Conservation (phyloP, 2,797 vertebrate genomes). For the Menidia menidia region DNA sequence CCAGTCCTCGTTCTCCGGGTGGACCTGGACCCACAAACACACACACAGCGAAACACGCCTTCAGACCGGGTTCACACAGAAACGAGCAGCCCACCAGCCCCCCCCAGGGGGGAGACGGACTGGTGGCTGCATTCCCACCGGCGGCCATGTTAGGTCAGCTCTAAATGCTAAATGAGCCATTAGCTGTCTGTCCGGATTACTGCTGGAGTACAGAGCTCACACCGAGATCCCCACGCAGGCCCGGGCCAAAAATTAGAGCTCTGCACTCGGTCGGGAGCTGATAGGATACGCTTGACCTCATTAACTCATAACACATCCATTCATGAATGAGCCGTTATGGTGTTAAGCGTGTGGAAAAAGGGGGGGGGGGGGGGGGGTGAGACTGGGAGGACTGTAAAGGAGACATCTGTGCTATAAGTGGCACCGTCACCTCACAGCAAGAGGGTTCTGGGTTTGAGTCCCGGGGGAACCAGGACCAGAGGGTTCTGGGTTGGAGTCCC, state of each 20-base stretch:
- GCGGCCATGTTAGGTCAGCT: slow-evolving; percentile 51
- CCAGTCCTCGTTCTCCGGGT: slow-evolving; percentile 97
- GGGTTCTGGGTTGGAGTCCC: too few relatives aligned
- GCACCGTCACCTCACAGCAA: too few relatives aligned
- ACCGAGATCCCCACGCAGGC: slow-evolving; percentile 29
- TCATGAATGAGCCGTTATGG: slow-evolving; percentile 37
- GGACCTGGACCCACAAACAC: slow-evolving; percentile 82
- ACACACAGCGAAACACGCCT: slow-evolving; percentile 18
- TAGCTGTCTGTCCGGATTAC: slow-evolving; percentile 57
- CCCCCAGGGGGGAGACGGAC: background rate
- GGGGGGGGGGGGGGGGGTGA: background rate
- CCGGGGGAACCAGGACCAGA: too few relatives aligned
- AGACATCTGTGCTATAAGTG: slow-evolving; percentile 8
- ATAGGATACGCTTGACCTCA: slow-evolving; percentile 66
- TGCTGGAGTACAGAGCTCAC: slow-evolving; percentile 28
- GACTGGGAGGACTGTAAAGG: slow-evolving; percentile 27
- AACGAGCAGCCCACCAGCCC: too few relatives aligned
- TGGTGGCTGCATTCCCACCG: slow-evolving; percentile 13
- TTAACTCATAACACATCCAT: slow-evolving; percentile 62
- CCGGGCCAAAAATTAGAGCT: slow-evolving; percentile 61
- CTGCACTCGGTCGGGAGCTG: slow-evolving; percentile 51
- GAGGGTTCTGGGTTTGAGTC: too few relatives aligned
- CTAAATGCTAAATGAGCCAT: slow-evolving; percentile 36
- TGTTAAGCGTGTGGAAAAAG: slow-evolving; percentile 3
- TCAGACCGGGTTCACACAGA: too few relatives aligned